Base-by-base conservation (phyloP, 2,888 invertebrate genomes). In the Agriopis leucophaearia region DNA sequence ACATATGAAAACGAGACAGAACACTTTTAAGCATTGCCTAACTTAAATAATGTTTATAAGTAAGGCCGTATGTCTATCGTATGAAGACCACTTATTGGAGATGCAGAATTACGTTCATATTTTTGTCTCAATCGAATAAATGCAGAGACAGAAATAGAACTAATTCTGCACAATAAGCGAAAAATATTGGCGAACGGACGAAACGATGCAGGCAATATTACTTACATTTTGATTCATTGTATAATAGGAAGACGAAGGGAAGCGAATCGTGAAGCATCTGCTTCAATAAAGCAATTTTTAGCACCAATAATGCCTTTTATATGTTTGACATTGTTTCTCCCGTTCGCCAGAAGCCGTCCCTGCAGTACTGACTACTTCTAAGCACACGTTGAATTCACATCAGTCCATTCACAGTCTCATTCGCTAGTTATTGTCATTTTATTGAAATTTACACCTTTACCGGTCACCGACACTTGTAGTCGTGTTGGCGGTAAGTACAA, bases 71-170 rank as follows among this genome's bases (percentile, higher is more conserved):
- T 78, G 73, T 70, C 69, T 72, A 80, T 51, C 74, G 69, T 78
- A 75, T 73, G 76, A 74, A 69, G 63, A 60, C 75, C 76, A 75
- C 76, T 78, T 79, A 78, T 77, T 72, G 73, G 70, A 73, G 69
- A 73, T 80, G 82, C 82, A 88, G 83, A 86, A 86, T 82, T 82
- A 81, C 74, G 69, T 57, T 71, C 66, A 75, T 84, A 82, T 84
- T 79, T 81, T 79, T 82, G 83, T 89, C 91, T 89, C 90, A 86
- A 87, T 90, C 85, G 82, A 86, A 88, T 93, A 94, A 94, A 94
- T 94, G 93, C 93, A 84, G 89, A 92, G 92, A 91, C 84, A 78
- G 76, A 78, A 79, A 83, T 81, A 81, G 82, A 82, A 84, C 81
- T 78, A 81, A 87, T 86, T 85, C 84, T 88, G 87, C 78, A 83